A percentile compares a stretch with the other conserved stretches of the same genome.
phyloP scores from a whole-genome alignment of 2,888 invertebrate genomes.

The Parnassius mnemosyne region DNA sequence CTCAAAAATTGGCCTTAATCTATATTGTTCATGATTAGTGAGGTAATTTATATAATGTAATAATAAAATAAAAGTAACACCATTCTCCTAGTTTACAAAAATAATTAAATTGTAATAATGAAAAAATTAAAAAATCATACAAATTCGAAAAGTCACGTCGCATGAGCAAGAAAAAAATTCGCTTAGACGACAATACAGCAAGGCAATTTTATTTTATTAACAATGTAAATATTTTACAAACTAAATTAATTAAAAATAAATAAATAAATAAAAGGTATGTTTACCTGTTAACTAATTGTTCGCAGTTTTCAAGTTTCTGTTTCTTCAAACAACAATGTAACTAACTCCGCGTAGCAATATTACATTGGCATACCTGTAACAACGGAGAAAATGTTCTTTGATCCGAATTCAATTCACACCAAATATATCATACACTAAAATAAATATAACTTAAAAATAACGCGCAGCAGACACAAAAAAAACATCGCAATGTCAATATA shows the following conservation, averaged over 20 bases:
- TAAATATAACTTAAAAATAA: conserved; percentile 27
- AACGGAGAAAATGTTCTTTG: conserved; percentile 45
- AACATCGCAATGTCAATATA: conserved; percentile 22
- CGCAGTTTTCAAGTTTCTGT: background rate
- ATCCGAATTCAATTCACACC: conserved; percentile 30
- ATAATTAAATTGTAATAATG: too few species aligned
- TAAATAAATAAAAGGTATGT: background rate
- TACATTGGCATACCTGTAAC: conserved; percentile 34
- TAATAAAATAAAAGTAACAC: too few species aligned
- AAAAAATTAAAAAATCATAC: too few species aligned
- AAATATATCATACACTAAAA: background rate
- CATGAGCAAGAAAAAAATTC: conserved; percentile 5
- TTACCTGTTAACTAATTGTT: conserved; percentile 9
- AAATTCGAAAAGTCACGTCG: too few species aligned
- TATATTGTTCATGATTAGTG: too few species aligned
- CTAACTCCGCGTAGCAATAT: background rate
- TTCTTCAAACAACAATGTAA: background rate
- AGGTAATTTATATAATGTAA: too few species aligned
- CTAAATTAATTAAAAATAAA: background rate
- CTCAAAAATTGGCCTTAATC: too few species aligned
- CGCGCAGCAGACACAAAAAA: conserved; percentile 38
- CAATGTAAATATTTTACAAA: too few species aligned
- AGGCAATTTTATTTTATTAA: background rate
- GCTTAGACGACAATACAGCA: conserved; percentile 3
- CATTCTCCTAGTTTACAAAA: too few species aligned